Conservation (phyloP, 2,888 invertebrate species). For the Salpingus planirostris region DNA sequence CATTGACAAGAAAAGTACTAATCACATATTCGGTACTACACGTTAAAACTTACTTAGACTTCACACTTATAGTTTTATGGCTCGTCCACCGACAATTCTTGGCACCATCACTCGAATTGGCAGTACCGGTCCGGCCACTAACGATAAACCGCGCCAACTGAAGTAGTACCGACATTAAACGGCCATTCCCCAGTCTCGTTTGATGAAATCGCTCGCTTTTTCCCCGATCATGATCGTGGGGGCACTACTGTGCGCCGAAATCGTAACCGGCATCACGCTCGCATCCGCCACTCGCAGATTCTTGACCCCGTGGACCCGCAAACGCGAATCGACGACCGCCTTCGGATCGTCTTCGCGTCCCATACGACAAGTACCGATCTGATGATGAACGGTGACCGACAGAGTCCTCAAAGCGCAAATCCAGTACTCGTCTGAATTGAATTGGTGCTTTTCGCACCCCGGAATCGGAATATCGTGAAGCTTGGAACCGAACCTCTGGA, state of each 20-base stretch:
- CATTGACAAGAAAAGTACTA: no score
- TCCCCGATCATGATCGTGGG: slow-evolving; percentile 65
- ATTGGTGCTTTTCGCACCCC: slow-evolving; percentile 45
- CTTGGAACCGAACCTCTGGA: slow-evolving; percentile 49
- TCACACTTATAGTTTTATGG: no score
- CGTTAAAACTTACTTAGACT: no score
- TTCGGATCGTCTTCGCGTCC: slow-evolving; percentile 42
- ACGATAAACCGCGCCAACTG: no score
- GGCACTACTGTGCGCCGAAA: slow-evolving; percentile 58
- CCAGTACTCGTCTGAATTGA: slow-evolving; percentile 57
- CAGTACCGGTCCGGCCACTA: no score
- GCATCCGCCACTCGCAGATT: slow-evolving; percentile 60
- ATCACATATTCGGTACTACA: no score
- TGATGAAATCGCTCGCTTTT: slow-evolving; percentile 58
- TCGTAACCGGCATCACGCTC: slow-evolving; percentile 57
- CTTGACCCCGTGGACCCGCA: slow-evolving; percentile 48
- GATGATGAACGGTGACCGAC: slow-evolving; percentile 50
- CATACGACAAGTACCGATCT: slow-evolving; percentile 49
- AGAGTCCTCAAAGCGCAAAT: slow-evolving; percentile 52
- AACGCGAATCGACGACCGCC: slow-evolving; percentile 47
- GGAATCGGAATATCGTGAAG: slow-evolving; percentile 48
- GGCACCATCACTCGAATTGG: no score
- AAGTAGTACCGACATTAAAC: no score
- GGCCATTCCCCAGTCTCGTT: slow-evolving; percentile 42
- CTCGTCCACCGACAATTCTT: no score